Conservation (phyloP, 2,113 vertebrate species). For the Lynx canadensis region DNA sequence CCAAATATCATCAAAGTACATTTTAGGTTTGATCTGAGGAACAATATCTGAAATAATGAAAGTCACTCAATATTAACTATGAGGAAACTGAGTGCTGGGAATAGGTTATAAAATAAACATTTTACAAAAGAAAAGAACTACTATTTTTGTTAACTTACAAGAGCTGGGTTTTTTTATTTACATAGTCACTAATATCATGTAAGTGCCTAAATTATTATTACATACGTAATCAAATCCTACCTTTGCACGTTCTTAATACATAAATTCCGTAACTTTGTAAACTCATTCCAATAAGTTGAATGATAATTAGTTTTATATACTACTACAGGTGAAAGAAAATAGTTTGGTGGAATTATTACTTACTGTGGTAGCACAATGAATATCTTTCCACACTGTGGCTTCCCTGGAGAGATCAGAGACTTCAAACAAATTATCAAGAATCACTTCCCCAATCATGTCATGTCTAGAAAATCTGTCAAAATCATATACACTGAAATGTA, state of each 20-base stretch:
- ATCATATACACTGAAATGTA: constrained; percentile 98
- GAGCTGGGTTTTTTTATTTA: not conserved
- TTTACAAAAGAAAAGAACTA: not conserved
- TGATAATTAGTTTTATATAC: constrained; percentile 53
- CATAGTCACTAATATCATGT: not conserved
- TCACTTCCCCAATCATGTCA: constrained; percentile 99
- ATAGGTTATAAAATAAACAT: not conserved
- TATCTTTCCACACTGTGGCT: constrained; percentile 98
- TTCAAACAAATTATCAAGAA: constrained; percentile 99
- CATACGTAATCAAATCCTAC: not conserved
- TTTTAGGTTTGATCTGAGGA: constrained; percentile 7
- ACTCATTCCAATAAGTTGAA: not conserved
- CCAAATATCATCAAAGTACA: not conserved
- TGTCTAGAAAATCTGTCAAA: constrained; percentile 99
- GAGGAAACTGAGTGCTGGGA: not conserved
- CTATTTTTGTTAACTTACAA: not conserved
- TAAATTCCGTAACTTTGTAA: not conserved
- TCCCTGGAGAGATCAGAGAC: constrained; percentile 97
- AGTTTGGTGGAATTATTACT: constrained; percentile 85
- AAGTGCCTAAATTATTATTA: not conserved
- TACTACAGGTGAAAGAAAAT: constrained; percentile 61
- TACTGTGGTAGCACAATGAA: constrained; percentile 95
- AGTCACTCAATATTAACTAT: not conserved
- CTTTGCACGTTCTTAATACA: not conserved
- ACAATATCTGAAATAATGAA: constrained; percentile 6